Evolutionary conservation across 2,113 vertebrate species (phyloP), one percentile per base, ranked within the genome.

Genomic region (Gymnobelideus leadbeateri): DNA sequence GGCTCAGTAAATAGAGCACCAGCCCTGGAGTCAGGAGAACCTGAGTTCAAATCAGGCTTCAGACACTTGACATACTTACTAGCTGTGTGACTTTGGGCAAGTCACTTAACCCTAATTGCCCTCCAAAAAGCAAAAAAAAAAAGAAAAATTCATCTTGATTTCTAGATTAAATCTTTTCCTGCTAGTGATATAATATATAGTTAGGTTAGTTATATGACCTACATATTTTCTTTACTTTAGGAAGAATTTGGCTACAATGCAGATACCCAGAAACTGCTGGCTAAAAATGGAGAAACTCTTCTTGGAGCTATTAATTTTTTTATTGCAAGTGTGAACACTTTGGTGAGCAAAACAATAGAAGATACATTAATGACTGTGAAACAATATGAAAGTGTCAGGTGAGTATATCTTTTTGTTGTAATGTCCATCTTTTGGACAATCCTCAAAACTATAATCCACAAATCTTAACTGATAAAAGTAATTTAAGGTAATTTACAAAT

Each of bases 241-340:
- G 99, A 99, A 98, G 99, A 99, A 98, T 99, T 99, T 98, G 99
- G 99, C 96, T 99, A 99, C 98, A 99, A 99, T 50, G 99, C 99
- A 96, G 99, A 99, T 57, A 99, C 99, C 3, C 99, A 99, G 98
- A 99, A 99, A 98, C 99, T 99, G 94, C 98, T 99, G 97, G 99
- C 99, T 98, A 99, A 99, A 99, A 99, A 99, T 53, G 99, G 99
- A 97, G 99, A 99, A 97, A 99, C 99, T 0, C 99, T 99, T 97
- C 99, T 99, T 1, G 99, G 99, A 8, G 99, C 99, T 93, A 99
- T 99, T 98, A 99, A 99, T 97, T 99, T 99, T 98, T 99, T 99
- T 98, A 99, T 99, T 97, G 97, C 99, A 96, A 99, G 99, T 96
- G 99, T 99, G 97, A 99, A 99, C 97, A 99, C 99, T 16, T 98